A percentile compares a stretch with the other conserved stretches of the same genome.
Conservation (phyloP, 1,140 invertebrate genomes). For the Octopus sinensis region DNA sequence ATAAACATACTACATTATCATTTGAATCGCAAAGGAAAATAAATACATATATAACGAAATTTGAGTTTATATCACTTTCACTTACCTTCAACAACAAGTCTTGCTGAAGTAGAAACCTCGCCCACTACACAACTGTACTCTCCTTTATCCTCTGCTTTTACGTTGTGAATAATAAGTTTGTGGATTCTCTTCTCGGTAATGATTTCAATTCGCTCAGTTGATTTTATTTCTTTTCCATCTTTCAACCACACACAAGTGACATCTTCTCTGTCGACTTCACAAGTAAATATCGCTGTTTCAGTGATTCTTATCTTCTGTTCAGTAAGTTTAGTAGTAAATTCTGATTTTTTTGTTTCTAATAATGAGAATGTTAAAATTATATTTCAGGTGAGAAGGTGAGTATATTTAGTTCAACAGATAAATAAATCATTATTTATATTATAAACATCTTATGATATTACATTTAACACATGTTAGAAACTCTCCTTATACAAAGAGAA, state of each 20-base stretch:
- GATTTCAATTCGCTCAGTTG: slow-evolving; percentile 26
- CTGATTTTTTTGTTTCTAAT: slow-evolving; percentile 39
- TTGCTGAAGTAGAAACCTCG: slow-evolving; percentile 79
- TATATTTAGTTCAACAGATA: no score
- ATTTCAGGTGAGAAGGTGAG: no score
- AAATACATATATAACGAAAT: no score
- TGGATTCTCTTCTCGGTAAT: slow-evolving; percentile 43
- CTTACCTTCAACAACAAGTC: slow-evolving; percentile 78
- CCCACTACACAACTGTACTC: slow-evolving; percentile 44
- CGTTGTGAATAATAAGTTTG: slow-evolving; percentile 47
- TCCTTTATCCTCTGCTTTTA: slow-evolving; percentile 74
- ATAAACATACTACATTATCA: no score
- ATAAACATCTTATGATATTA: no score
- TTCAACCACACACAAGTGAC: slow-evolving; percentile 50
- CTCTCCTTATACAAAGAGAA: no score
- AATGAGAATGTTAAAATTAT: no score
- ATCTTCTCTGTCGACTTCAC: slow-evolving; percentile 30
- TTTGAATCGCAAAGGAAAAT: no score
- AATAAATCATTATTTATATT: no score
- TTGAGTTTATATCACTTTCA: neutral
- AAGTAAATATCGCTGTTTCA: slow-evolving; percentile 35
- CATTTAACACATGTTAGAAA: no score
- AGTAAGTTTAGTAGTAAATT: slow-evolving; percentile 29
- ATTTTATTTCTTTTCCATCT: slow-evolving; percentile 36
- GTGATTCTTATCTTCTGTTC: slow-evolving; percentile 34